Base-by-base conservation (phyloP, 2,113 vertebrate species). In the Cyanoderma ruficeps region DNA sequence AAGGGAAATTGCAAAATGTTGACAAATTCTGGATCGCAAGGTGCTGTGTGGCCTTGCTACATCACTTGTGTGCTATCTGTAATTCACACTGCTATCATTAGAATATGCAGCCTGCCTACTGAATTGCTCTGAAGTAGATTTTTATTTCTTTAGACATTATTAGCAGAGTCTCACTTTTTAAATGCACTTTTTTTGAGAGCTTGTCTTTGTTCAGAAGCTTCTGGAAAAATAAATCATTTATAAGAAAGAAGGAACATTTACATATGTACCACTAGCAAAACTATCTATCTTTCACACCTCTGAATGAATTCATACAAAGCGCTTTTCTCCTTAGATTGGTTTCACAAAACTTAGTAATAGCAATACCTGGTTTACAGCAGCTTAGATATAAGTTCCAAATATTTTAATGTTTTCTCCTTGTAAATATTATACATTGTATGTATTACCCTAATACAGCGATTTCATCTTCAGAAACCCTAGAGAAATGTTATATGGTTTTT, bases 1-100 rank as follows among this genome's bases (percentile, higher is more conserved):
- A 60, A 27, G 23, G 53, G 74, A 83, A 91, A 64, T 56, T 93
- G 74, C 39, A 74, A 90, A 95, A 95, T 30, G 42, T 85, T 50
- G 95, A 81, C 64, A 94, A 93, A 91, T 61, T 91, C 90, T 91
- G 89, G 92, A 93, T 86, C 89, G 84, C 81, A 96, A 90, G 96
- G 83, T 92, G 59, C 50, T 77, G 75, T 60, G 87, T 91, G 71
- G 85, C 77, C 89, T 78, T 52, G 68, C n/a, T 79, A 50, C 56
- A 13, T 31, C n/a, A 7, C 70, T 75, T 77, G 70, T 47, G 83
- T 75, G 50, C 72, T 67, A 42, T 93, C 90, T 86, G 37, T 95
- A 95, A 96, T 91, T 97, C 93, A 89, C 90, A 90, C 49, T 46
- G 74, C 60, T 89, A 53, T 83, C 52, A 11, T 87, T 77, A 89